phyloP scores from a whole-genome alignment of 2,888 invertebrate species.

The Campaea margaritaria region DNA sequence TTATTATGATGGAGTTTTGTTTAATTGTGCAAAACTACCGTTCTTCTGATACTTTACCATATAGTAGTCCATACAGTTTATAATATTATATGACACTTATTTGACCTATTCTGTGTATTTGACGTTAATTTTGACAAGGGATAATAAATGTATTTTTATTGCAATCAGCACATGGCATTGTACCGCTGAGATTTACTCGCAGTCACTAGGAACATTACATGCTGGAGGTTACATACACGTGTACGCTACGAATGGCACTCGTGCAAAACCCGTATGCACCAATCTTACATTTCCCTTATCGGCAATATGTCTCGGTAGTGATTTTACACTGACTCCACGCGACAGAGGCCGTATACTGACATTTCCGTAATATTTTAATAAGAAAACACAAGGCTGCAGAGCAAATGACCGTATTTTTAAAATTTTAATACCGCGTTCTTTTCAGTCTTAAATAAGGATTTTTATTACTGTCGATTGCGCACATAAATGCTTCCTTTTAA shows the following conservation, averaged over 20 bases:
- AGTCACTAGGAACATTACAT: slow-evolving; percentile 46
- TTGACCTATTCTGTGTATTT: too few relatives aligned
- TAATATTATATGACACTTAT: too few relatives aligned
- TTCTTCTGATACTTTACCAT: too few relatives aligned
- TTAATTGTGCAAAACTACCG: too few relatives aligned
- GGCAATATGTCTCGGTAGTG: slow-evolving; percentile 42
- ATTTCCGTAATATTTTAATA: slow-evolving; percentile 47
- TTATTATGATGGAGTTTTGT: too few relatives aligned
- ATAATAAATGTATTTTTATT: too few relatives aligned
- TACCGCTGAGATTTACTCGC: slow-evolving; percentile 11
- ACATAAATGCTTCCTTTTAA: slow-evolving; percentile 32
- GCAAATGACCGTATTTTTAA: slow-evolving; percentile 20
- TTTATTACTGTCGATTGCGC: slow-evolving; percentile 24
- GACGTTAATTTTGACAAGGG: too few relatives aligned
- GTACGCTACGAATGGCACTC: slow-evolving; percentile 60
- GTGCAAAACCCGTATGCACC: slow-evolving; percentile 54
- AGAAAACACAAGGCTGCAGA: slow-evolving; percentile 28
- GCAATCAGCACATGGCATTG: not conserved
- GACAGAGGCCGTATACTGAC: slow-evolving; percentile 39
- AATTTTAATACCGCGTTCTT: slow-evolving; percentile 35
- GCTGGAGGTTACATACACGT: slow-evolving; percentile 65
- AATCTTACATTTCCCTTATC: slow-evolving; percentile 54
- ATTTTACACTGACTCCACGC: slow-evolving; percentile 43
- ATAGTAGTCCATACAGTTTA: too few relatives aligned
- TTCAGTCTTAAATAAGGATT: slow-evolving; percentile 31